Base-by-base conservation (phyloP, 2,797 vertebrate species). In the Eospalax fontanierii region DNA sequence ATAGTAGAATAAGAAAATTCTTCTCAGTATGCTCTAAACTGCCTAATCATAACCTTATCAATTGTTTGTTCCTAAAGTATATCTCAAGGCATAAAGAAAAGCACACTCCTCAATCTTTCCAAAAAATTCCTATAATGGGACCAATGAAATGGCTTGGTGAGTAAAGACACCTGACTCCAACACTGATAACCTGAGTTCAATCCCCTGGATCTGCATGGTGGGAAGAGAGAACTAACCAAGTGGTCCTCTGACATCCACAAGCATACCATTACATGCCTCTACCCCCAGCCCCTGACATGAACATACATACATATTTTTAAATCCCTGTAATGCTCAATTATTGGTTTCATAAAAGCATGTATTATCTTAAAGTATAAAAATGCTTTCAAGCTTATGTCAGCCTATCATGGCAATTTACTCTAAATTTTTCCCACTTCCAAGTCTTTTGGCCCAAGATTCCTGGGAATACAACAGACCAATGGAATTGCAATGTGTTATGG, bases 61-160 rank as follows among this genome's bases (percentile, higher is more conserved):
- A 50, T 7, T 93, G 38, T 59, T 73, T 66, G 33, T 89, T 91
- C 68, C 82, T 79, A 81, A 80, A 85, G 30, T 83, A 1, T 65
- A 76, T 78, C 26, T 95, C 40, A 84, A 92, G 46, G 40, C 26
- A 22, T 24, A 11, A 88, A 86, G 78, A 89, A 86, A 96, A 92
- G 73, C 2, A 78, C 54, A 95, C 95, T 93, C 90, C 40, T 33
- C 5, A 93, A 78, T 86, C 70, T 91, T 94, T 86, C 40, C 75
- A 30, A 75, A 91, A 91, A 93, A 88, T 73, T 78, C 57, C 26
- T 74, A 28, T 14, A 82, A 57, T 4, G 35, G 18, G 24, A 21
- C 16, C n/a, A 4, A 4, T 57, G n/a, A 83, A 40, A 71, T 86
- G 24, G 4, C 46, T 85, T 43, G 35, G 33, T 22, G 7, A 5